Conservation (phyloP, 1,140 invertebrate genomes). For the Drosophila ohnishii region DNA sequence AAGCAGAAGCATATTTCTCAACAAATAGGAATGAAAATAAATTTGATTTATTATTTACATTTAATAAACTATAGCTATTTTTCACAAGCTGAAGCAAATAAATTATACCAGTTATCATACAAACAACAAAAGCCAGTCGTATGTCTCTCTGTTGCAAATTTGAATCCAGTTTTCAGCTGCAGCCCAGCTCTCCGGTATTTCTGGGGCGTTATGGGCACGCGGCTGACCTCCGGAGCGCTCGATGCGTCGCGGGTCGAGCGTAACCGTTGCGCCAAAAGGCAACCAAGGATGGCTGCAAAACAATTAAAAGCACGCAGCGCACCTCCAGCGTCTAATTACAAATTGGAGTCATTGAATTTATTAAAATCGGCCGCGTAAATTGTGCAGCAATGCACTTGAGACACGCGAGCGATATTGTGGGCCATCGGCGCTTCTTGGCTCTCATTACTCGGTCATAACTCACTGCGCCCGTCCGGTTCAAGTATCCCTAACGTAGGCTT, state of each 20-base stretch:
- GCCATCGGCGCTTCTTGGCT: conserved; percentile 49
- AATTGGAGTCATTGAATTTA: conserved; percentile 82
- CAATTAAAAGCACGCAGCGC: conserved; percentile 81
- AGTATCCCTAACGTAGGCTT: conserved; percentile 30
- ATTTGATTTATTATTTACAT: conserved; percentile 72
- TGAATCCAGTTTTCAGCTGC: conserved; percentile 3
- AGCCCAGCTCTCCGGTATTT: neutral
- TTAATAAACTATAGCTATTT: conserved; percentile 74
- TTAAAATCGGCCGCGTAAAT: conserved; percentile 75
- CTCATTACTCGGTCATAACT: conserved; percentile 66
- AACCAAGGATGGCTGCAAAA: conserved; percentile 79
- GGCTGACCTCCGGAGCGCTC: conserved; percentile 58
- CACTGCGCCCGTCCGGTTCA: conserved; percentile 55
- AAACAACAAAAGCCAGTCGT: conserved; percentile 19
- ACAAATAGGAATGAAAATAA: conserved; percentile 57
- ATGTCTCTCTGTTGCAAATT: conserved; percentile 7
- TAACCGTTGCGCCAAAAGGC: conserved; percentile 81
- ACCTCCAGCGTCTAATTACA: conserved; percentile 80
- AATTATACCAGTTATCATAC: conserved; percentile 72
- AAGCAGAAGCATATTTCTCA: conserved; percentile 28
- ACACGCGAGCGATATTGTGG: conserved; percentile 67
- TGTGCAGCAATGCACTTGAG: conserved; percentile 65
- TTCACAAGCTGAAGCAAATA: conserved; percentile 73
- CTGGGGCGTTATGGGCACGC: conserved; percentile 51
- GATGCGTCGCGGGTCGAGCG: conserved; percentile 69